phyloP scores from a whole-genome alignment of 2,113 vertebrate genomes.

The Bucco capensis region DNA sequence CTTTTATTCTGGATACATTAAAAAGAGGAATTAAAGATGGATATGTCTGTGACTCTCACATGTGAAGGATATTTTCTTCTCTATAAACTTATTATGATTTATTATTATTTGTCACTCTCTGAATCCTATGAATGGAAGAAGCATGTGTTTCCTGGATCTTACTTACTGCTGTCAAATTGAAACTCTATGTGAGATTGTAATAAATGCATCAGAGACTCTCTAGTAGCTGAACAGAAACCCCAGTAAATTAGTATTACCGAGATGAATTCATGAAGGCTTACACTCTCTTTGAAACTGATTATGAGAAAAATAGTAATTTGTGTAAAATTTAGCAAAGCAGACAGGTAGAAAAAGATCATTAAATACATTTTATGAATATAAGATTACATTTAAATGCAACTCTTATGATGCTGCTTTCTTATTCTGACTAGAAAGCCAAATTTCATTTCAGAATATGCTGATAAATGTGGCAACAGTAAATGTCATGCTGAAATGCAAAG shows the following conservation, averaged over 20 bases:
- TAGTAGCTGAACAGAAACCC: background rate
- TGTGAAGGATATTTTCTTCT: background rate
- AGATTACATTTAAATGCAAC: background rate
- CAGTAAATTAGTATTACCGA: conserved; percentile 19
- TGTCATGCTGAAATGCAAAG: background rate
- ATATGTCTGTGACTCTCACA: background rate
- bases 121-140: background rate
- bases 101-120: background rate
- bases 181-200: conserved; percentile 12
- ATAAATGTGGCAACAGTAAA: background rate
- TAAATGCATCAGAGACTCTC: background rate
- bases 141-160: background rate
- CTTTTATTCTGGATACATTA: background rate
- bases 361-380: background rate
- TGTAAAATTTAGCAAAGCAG: conserved; percentile 14
- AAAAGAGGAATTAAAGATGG: background rate
- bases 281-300: conserved; percentile 29
- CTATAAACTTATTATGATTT: background rate
- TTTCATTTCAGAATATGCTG: conserved; percentile 10
- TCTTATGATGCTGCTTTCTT: too few species aligned
- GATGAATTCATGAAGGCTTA: conserved; percentile 32
- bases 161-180: conserved; percentile 18
- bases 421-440: background rate
- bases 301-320: conserved; percentile 25
- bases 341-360: conserved; percentile 28